Percentiles rank a stretch among this genome's conserved stretches.
Evolutionary conservation across 2,888 invertebrate species (phyloP).

Genomic region (Diaperis boleti): DNA sequence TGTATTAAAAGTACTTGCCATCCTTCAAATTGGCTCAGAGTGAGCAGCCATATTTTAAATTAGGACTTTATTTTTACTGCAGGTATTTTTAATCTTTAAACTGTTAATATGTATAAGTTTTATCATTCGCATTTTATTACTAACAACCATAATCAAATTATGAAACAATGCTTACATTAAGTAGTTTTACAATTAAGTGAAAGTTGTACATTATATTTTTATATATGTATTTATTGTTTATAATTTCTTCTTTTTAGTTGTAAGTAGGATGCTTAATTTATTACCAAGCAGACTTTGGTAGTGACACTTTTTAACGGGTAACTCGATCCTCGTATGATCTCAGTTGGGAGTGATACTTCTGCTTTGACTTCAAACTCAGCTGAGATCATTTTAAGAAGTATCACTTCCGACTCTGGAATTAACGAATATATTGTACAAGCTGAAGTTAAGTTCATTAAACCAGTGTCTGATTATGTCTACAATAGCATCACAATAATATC

Average conservation of each 20-base stretch:
- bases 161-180: slow-evolving; percentile 56
- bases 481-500: slow-evolving; percentile 49
- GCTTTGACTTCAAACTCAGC: not conserved
- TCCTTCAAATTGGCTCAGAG: slow-evolving; percentile 40
- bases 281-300: slow-evolving; percentile 31
- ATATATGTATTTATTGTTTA: slow-evolving; percentile 63
- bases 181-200: slow-evolving; percentile 54
- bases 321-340: too few relatives aligned
- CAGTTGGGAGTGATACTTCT: not conserved
- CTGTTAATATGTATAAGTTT: slow-evolving; percentile 36
- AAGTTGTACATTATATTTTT: slow-evolving; percentile 63
- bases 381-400: slow-evolving; percentile 6
- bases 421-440: slow-evolving; percentile 29
- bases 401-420: slow-evolving; percentile 13
- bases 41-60: slow-evolving; percentile 45
- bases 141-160: slow-evolving; percentile 42
- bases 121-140: slow-evolving; percentile 36
- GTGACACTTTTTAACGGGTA: slow-evolving; percentile 1
- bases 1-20: slow-evolving; percentile 42
- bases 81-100: slow-evolving; percentile 29
- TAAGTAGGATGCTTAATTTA: slow-evolving; percentile 52
- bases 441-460: slow-evolving; percentile 14
- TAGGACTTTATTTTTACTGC: slow-evolving; percentile 29
- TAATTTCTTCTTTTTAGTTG: slow-evolving; percentile 53
- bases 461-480: slow-evolving; percentile 33